Base-by-base conservation (phyloP, 1,140 invertebrate genomes). In the Lasioglossum baleicum region DNA sequence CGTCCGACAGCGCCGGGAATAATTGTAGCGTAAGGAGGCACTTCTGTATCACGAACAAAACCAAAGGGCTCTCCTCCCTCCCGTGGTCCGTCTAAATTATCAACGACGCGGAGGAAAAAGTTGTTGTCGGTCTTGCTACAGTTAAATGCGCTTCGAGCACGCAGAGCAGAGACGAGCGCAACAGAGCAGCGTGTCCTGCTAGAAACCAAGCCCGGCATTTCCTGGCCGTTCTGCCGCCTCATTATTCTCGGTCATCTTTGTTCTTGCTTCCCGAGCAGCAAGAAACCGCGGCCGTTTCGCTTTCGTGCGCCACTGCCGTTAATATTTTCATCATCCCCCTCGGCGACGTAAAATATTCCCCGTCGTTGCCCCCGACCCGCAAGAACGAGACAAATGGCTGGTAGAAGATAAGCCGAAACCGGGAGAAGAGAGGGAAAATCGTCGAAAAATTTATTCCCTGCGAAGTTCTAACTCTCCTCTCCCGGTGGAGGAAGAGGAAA, bases 191-290 rank as follows among this genome's bases (percentile, higher is more conserved):
- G 44, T 48, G 44, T 48, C 44, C 44, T 48, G 44, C 11, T 11
- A 26, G 22, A 13, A 26, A 10, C 10, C 3, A 15, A 31, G 61
- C 22, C 26, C 5, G 61, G n/a, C 65, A 65, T 79, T 79, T 73
- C 70, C 61, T 51, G 68, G 13, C 31, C 22, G 61, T 73, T 79
- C 76, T 66, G 76, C 76, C 76, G 76, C 70, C 70, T 79, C 76
- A 79, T 79, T 79, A 79, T 79, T 66, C 78, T 44, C 40, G 78
- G 51, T 64, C 71, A 80, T 80, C 78, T 80, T 74, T 74, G 71
- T 80, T 80, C 78, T 73, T 80, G 78, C 35, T 26, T 60, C 44
- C 15, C 72, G 64, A 67, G 26, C 72, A 80, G 71, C 78, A 74
- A 80, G 78, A 67, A 74, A 56, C 64, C 35, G 40, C 31, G n/a